A percentile compares a stretch with the other conserved stretches of the same genome.
Evolutionary conservation across 2,888 invertebrate species (phyloP).

Genomic region (Macropis europaea): DNA sequence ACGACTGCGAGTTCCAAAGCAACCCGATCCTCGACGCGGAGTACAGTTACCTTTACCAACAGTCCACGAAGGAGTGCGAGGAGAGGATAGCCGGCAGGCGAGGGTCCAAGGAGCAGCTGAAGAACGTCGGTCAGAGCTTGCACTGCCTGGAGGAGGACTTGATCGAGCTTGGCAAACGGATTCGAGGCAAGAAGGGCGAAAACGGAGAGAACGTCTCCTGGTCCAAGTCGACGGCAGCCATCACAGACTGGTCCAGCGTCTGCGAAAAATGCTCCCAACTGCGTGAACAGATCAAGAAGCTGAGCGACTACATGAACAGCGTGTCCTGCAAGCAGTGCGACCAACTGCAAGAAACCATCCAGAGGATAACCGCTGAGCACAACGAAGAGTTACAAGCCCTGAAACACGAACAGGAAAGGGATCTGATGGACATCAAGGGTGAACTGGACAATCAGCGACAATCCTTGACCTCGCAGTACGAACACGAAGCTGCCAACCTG

Average conservation of each 20-base stretch:
- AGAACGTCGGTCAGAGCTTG: constrained; percentile 69
- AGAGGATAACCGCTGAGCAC: constrained; percentile 77
- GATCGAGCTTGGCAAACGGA: constrained; percentile 72
- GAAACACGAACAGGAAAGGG: constrained; percentile 81
- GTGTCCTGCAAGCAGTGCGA: constrained; percentile 80
- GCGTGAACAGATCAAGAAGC: constrained; percentile 81
- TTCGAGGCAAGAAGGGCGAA: constrained; percentile 32
- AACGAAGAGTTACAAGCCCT: constrained; percentile 77
- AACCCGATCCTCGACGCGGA: constrained; percentile 85
- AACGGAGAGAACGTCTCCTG: constrained; percentile 53
- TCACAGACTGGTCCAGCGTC: constrained; percentile 80
- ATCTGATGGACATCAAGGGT: constrained; percentile 74
- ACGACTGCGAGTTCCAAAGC: constrained; percentile 60
- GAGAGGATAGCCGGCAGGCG: constrained; percentile 65
- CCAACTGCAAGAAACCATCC: constrained; percentile 79
- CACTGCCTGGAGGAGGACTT: constrained; percentile 77
- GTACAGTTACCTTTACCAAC: constrained; percentile 85
- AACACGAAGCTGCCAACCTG: constrained; percentile 79
- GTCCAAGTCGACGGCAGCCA: constrained; percentile 44
- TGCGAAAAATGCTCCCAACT: constrained; percentile 83
- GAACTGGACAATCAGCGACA: constrained; percentile 76
- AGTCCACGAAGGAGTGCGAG: constrained; percentile 83
- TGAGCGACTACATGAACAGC: constrained; percentile 72
- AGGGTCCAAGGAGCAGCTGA: constrained; percentile 68
- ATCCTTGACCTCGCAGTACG: constrained; percentile 80